phyloP scores from a whole-genome alignment of 2,888 invertebrate species.

The Pediacus dermestoides region DNA sequence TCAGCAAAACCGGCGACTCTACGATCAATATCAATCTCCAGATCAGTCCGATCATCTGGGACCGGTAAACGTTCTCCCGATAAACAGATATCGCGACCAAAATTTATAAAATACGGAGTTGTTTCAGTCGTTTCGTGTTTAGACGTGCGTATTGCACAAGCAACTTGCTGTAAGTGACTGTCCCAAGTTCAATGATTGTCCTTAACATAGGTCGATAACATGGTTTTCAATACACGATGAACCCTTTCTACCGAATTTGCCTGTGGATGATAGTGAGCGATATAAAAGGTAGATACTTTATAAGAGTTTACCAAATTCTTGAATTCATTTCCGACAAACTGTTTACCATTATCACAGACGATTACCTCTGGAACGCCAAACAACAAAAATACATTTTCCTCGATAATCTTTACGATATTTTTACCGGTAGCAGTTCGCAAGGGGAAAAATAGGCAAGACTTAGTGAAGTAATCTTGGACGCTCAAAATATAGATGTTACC shows the following conservation, averaged over 20 bases:
- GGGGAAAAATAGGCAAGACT: slow-evolving; percentile 16
- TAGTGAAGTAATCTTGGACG: slow-evolving; percentile 20
- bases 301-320: not conserved
- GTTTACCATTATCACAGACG: slow-evolving; percentile 20
- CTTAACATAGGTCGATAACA: slow-evolving; percentile 30
- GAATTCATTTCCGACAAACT: slow-evolving; percentile 13
- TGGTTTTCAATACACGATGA: slow-evolving; percentile 34
- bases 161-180: slow-evolving; percentile 18
- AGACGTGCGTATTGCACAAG: slow-evolving; percentile 23
- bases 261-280: slow-evolving; percentile 29
- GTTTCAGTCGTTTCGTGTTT: slow-evolving; percentile 22
- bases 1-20: slow-evolving; percentile 3
- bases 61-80: slow-evolving; percentile 9
- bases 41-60: not conserved
- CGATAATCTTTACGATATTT: slow-evolving; percentile 11
- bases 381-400: slow-evolving; percentile 18
- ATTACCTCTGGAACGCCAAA: slow-evolving; percentile 19
- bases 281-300: slow-evolving; percentile 1
- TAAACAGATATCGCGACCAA: slow-evolving; percentile 20
- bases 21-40: not conserved
- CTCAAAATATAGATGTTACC: slow-evolving; percentile 16
- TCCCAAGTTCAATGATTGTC: slow-evolving; percentile 29
- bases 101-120: slow-evolving; percentile 22
- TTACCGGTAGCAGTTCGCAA: slow-evolving; percentile 13
- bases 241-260: slow-evolving; percentile 36